Base-by-base conservation (phyloP, 2,797 vertebrate genomes). In the Eospalax fontanierii region DNA sequence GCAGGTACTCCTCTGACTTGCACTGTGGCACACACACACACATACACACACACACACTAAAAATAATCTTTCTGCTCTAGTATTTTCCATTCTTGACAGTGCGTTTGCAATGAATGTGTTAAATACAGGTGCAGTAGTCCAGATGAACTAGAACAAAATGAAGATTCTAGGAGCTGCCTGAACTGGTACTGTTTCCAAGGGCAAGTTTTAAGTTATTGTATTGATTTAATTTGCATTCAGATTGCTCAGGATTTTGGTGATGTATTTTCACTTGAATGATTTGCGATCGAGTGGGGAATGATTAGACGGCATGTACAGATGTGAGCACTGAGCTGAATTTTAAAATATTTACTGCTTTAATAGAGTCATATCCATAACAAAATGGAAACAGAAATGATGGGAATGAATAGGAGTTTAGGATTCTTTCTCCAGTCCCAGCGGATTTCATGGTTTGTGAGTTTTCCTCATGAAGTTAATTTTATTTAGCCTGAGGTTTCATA, bases 161-260 rank as follows among this genome's bases (percentile, higher is more conserved):
- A 93, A 18, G 14, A 59, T 92, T 97, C 50, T 85, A 57, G 65
- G 71, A 95, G 26, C 61, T 96, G 73, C 63, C 57, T 97, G 92
- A 78, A 93, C 5, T 83, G 95, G 66, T 83, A 1, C 18, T 96
- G 97, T 96, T 96, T 96, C 95, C 95, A 96, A 96, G 93, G 95
- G 43, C 93, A 98, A 96, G 97, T 79, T 95, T 86, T 78, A 71
- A 97, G 92, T 95, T 95, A 97, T 93, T 97, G 61, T 96, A 97
- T 96, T 97, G 97, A 97, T 97, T 97, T 96, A 97, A 96, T 92
- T 95, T 97, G 93, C 82, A 97, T 97, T 98, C 94, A 97, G 79
- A 98, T 97, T 96, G 88, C 76, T 92, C 33, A 91, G 94, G 92
- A 95, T 84, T 98, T 97, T 93, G 89, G 93, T 71, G 86, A 61